A percentile compares a stretch with the other conserved stretches of the same genome.
Evolutionary conservation across 2,888 invertebrate species (phyloP).

Genomic region (Lamproptera curius): DNA sequence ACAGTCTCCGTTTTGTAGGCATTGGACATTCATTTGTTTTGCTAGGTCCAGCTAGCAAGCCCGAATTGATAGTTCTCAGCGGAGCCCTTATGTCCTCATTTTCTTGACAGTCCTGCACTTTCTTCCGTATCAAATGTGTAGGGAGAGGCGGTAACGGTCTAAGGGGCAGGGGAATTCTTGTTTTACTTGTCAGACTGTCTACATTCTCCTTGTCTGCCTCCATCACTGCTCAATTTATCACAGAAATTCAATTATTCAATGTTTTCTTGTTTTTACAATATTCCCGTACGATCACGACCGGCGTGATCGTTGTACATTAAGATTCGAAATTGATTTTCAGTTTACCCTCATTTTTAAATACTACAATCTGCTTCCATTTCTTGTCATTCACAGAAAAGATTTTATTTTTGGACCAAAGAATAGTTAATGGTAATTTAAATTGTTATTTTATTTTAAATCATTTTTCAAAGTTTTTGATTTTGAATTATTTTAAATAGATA

Average conservation of each 20-base stretch:
- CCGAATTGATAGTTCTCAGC: slow-evolving; percentile 39
- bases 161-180: slow-evolving; percentile 53
- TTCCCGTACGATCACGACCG: slow-evolving; percentile 37
- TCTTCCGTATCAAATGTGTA: slow-evolving; percentile 36
- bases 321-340: too few species aligned
- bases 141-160: slow-evolving; percentile 50
- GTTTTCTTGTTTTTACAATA: slow-evolving; percentile 6
- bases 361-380: too few species aligned
- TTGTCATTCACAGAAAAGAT: too few species aligned
- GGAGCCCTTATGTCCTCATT: slow-evolving; percentile 35
- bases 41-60: slow-evolving; percentile 29
- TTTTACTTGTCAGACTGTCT: slow-evolving; percentile 27
- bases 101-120: slow-evolving; percentile 19
- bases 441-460: too few species aligned
- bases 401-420: too few species aligned
- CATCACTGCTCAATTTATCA: slow-evolving; percentile 27
- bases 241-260: too few species aligned
- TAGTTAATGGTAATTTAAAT: too few species aligned
- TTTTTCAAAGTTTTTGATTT: too few species aligned
- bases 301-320: slow-evolving; percentile 40
- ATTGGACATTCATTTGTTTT: slow-evolving; percentile 16
- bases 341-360: too few species aligned
- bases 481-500: too few species aligned
- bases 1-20: slow-evolving; percentile 23
- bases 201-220: slow-evolving; percentile 50